A percentile compares a stretch with the other conserved stretches of the same genome.
Evolutionary conservation across 2,113 vertebrate genomes (phyloP).

Genomic region (Tichodroma muraria): DNA sequence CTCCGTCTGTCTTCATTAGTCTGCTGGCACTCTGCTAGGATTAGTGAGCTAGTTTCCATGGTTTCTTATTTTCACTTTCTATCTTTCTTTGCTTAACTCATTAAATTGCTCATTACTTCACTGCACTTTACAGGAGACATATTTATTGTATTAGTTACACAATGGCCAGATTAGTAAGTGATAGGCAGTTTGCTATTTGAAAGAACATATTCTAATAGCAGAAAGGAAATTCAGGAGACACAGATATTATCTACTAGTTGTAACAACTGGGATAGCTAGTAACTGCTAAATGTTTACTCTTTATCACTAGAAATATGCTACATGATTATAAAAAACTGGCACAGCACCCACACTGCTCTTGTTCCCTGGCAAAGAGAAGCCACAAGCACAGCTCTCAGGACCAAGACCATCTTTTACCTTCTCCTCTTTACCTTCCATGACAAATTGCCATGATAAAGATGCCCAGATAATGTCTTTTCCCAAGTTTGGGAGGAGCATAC

Average conservation of each 20-base stretch:
- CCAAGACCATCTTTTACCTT: background rate
- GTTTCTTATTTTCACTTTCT: slow-evolving; percentile 74
- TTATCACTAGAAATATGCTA: slow-evolving; percentile 28
- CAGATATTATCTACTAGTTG: slow-evolving; percentile 61
- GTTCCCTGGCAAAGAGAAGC: background rate
- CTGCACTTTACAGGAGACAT: slow-evolving; percentile 71
- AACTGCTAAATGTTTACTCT: slow-evolving; percentile 23
- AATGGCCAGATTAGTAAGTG: slow-evolving; percentile 68
- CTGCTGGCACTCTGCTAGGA: slow-evolving; percentile 65
- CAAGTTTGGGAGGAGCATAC: background rate
- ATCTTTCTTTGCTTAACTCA: slow-evolving; percentile 72
- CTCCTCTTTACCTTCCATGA: background rate
- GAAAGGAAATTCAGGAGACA: slow-evolving; percentile 56
- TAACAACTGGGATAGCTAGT: slow-evolving; percentile 38
- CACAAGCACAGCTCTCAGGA: background rate
- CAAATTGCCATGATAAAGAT: background rate
- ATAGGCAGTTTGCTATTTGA: slow-evolving; percentile 63
- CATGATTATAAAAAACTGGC: background rate
- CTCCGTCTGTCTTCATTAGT: slow-evolving; percentile 70
- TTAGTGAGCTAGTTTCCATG: slow-evolving; percentile 70
- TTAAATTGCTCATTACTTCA: slow-evolving; percentile 72
- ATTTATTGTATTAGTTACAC: slow-evolving; percentile 74
- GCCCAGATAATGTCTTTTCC: background rate
- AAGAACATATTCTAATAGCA: slow-evolving; percentile 59
- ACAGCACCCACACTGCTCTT: background rate